phyloP scores from a whole-genome alignment of 92 coral and sea anemone species.

The Parazoanthus swiftii region DNA sequence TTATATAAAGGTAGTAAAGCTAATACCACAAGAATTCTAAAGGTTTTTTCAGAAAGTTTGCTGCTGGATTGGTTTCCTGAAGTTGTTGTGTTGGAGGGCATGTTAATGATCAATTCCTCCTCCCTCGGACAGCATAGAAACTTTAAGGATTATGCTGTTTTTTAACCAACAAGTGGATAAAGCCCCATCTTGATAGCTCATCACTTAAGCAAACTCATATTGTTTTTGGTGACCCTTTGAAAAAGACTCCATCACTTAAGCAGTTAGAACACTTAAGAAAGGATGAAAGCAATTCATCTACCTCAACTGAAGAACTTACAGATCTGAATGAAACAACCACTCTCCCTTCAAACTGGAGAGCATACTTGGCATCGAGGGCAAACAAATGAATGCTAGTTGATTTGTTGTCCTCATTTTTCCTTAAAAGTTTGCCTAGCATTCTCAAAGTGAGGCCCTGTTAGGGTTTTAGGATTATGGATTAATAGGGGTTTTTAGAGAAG shows the following conservation, averaged over 20 bases:
- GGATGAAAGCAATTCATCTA: not conserved
- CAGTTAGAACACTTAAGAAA: slow-evolving; percentile 2
- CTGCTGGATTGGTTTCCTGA: slow-evolving; percentile 1
- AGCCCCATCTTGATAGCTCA: not conserved
- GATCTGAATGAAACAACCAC: not conserved
- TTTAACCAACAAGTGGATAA: not conserved
- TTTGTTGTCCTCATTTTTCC: slow-evolving; percentile 1
- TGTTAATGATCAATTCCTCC: slow-evolving; percentile 24
- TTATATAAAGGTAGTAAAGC: slow-evolving; percentile 5
- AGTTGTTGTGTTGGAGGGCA: slow-evolving; percentile 1
- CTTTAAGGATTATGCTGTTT: slow-evolving; percentile 22
- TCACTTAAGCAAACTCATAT: slow-evolving; percentile 6
- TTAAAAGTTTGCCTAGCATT: not conserved
- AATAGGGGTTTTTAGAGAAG: too few species aligned
- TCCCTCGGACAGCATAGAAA: not conserved
- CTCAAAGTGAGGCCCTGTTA: not conserved
- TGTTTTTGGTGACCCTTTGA: slow-evolving; percentile 22
- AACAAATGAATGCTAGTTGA: slow-evolving; percentile 14
- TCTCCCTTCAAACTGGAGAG: slow-evolving; percentile 6
- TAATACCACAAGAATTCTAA: slow-evolving; percentile 11
- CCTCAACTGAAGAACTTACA: not conserved
- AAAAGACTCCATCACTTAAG: not conserved
- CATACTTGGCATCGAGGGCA: not conserved
- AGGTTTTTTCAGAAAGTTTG: slow-evolving; percentile 6
- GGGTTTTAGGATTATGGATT: too few species aligned